Percentiles rank a stretch among this genome's conserved stretches.
These are phyloP conservation scores for Daphoenositta chrysoptera DNA, from an alignment of 2,113 vertebrate genomes.

Conservation along the genomic window DNA sequence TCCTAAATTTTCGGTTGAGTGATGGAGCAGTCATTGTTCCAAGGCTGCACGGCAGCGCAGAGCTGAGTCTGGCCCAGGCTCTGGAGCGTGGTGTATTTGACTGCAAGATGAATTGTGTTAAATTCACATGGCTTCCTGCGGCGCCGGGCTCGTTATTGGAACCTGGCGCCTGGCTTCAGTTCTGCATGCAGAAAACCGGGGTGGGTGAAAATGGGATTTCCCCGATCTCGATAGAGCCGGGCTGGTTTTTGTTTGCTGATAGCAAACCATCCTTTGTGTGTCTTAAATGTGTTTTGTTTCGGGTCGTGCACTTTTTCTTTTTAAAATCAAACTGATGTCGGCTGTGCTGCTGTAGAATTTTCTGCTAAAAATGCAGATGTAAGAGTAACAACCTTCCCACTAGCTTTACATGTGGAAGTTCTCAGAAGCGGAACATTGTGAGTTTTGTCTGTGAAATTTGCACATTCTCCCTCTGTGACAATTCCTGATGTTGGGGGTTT, in stretches of 20 bases:
- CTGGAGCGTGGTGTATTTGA: neutral
- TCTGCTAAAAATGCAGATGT: slow-evolving; percentile 45
- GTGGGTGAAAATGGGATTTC: slow-evolving; percentile 51
- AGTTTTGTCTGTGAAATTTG: neutral
- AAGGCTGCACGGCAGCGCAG: neutral
- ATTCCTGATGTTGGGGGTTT: neutral
- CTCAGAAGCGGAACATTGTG: neutral
- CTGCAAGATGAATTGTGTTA: slow-evolving; percentile 23
- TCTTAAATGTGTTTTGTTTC: slow-evolving; percentile 38
- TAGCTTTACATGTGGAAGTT: neutral
- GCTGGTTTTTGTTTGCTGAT: slow-evolving; percentile 18
- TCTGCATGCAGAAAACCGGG: neutral
- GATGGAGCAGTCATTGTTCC: slow-evolving; percentile 41
- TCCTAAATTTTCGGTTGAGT: slow-evolving; percentile 1
- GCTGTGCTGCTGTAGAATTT: slow-evolving; percentile 39
- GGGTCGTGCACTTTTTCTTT: slow-evolving; percentile 24
- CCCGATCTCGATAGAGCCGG: neutral
- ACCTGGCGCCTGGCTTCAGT: neutral
- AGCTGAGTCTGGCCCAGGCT: slow-evolving; percentile 7
- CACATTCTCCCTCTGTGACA: neutral
- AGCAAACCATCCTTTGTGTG: slow-evolving; percentile 20
- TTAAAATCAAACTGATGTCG: slow-evolving; percentile 5
- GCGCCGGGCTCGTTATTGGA: neutral
- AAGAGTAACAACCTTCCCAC: slow-evolving; percentile 18
- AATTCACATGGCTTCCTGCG: neutral